A percentile compares a stretch with the other conserved stretches of the same genome.
Evolutionary conservation across 1,140 invertebrate species (phyloP).

Genomic region (Camponotus pennsylvanicus): DNA sequence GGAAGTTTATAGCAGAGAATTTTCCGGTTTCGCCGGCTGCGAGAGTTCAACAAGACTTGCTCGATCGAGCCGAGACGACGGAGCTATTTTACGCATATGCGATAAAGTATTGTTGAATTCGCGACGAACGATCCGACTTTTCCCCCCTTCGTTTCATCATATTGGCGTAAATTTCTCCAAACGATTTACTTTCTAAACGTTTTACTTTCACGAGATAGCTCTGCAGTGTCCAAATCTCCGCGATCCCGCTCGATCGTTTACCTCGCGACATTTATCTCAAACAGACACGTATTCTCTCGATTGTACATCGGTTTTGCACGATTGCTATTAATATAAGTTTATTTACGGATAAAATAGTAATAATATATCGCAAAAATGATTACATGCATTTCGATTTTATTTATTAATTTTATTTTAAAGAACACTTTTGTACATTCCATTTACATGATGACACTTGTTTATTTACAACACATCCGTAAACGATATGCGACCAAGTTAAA

Average conservation of each 20-base stretch:
- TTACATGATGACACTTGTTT: not conserved
- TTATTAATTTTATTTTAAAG: constrained; percentile 3
- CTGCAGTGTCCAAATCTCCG: not conserved
- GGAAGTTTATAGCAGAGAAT: constrained; percentile 40
- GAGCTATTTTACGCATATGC: not conserved
- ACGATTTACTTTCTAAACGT: not conserved
- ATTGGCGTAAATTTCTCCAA: not conserved
- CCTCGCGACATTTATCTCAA: not conserved
- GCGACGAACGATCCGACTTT: not conserved
- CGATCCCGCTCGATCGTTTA: not conserved
- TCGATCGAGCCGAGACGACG: not conserved
- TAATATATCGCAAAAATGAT: not conserved
- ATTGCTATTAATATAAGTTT: not conserved
- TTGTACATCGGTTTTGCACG: not conserved
- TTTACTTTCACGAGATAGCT: not conserved
- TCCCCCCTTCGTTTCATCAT: not conserved
- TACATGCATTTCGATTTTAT: not conserved
- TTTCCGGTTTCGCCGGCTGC: constrained; percentile 24
- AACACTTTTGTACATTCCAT: not conserved
- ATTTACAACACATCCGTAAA: not conserved
- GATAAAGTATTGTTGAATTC: not conserved
- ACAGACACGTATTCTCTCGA: not conserved
- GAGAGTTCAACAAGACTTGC: not conserved
- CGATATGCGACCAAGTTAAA: not conserved
- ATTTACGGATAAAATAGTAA: not conserved